Evolutionary conservation across 2,113 vertebrate species (phyloP).

Genomic region (Psephotus haematonotus): DNA sequence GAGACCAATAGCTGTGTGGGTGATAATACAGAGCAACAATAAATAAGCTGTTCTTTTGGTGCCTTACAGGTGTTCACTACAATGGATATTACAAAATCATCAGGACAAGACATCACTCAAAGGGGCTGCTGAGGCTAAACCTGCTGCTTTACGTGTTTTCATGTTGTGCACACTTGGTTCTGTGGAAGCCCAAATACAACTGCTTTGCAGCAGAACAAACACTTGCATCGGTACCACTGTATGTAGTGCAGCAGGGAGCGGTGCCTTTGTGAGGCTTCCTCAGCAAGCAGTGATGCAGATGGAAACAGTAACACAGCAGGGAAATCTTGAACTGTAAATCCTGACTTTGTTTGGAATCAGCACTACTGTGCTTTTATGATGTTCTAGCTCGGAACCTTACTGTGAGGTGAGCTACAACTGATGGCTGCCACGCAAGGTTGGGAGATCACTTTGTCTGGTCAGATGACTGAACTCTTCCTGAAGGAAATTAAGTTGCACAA

Average conservation of each 20-base stretch:
- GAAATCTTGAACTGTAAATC: conserved; percentile 59
- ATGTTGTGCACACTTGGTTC: conserved; percentile 10
- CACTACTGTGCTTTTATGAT: conserved; percentile 80
- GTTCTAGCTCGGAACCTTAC: conserved; percentile 80
- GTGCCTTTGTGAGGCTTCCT: not conserved
- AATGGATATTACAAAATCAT: conserved; percentile 88
- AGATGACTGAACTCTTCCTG: conserved; percentile 15
- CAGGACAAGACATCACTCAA: conserved; percentile 84
- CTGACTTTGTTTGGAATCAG: conserved; percentile 64
- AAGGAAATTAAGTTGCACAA: conserved; percentile 36
- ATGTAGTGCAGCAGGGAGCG: not conserved
- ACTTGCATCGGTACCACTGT: not conserved
- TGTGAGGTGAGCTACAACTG: conserved; percentile 79
- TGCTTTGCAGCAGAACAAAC: conserved; percentile 24
- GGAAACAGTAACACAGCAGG: conserved; percentile 82
- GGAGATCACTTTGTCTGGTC: conserved; percentile 35
- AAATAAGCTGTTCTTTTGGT: not conserved
- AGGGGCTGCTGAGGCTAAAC: conserved; percentile 97
- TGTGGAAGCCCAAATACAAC: conserved; percentile 13
- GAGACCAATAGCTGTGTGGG: not conserved
- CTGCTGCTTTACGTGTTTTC: conserved; percentile 81
- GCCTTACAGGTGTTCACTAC: conserved; percentile 88
- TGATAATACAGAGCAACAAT: not conserved
- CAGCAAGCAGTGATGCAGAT: conserved; percentile 7
- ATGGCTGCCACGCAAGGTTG: conserved; percentile 76